phyloP scores from a whole-genome alignment of 2,888 invertebrate genomes.

The Eupeodes luniger region DNA sequence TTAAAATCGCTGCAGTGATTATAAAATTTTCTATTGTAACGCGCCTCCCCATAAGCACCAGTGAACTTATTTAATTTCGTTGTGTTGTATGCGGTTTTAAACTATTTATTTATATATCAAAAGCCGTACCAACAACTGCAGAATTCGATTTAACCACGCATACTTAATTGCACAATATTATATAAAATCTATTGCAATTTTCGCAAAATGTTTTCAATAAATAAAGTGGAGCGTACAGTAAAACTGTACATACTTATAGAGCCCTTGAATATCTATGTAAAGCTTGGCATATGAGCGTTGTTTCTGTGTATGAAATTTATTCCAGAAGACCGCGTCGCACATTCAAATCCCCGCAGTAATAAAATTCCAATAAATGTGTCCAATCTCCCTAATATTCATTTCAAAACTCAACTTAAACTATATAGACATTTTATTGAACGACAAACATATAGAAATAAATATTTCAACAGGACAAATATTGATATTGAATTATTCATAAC shows the following conservation, averaged over 20 bases:
- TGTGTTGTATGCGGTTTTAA: neutral
- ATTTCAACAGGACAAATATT: constrained; percentile 68
- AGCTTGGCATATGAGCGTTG: no score
- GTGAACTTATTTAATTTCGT: constrained; percentile 17
- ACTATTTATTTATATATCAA: constrained; percentile 23
- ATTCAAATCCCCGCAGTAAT: constrained; percentile 26
- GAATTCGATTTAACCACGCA: constrained; percentile 16
- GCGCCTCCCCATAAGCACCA: neutral
- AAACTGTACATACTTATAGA: neutral
- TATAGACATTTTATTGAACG: neutral
- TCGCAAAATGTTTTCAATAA: constrained; percentile 9
- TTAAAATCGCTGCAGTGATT: constrained; percentile 17
- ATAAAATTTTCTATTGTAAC: neutral
- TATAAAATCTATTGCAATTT: constrained; percentile 12
- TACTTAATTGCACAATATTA: neutral
- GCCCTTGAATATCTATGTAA: neutral
- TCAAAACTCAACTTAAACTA: neutral
- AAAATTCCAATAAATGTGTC: constrained; percentile 4
- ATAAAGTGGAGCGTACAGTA: neutral
- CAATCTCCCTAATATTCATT: constrained; percentile 2
- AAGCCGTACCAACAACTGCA: constrained; percentile 11
- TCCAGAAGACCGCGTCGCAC: neutral
- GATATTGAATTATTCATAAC: constrained; percentile 71
- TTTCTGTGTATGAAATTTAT: neutral
- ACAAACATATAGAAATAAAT: constrained; percentile 31